These are phyloP conservation scores for Holothuria leucospilota DNA, from an alignment of 53 echinoderm and acorn worm genomes.

Conservation along the genomic window DNA sequence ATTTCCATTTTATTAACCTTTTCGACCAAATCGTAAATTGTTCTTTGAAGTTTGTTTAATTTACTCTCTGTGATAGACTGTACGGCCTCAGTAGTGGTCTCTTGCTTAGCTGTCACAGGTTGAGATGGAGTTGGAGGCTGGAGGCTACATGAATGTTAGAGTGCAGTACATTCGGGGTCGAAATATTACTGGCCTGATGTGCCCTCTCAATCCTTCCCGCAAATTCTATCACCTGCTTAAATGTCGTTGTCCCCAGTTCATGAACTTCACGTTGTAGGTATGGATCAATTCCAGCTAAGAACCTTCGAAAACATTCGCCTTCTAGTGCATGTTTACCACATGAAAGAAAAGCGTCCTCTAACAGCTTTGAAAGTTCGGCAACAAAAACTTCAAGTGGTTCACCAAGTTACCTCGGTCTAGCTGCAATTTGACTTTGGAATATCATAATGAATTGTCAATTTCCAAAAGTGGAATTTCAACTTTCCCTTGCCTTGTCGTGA, in stretches of 20 bases:
- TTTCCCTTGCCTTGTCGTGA: background rate
- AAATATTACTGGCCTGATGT: too few relatives aligned
- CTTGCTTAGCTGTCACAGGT: too few relatives aligned
- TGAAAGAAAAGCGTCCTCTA: background rate
- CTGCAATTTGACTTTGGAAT: background rate
- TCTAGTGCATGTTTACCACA: background rate
- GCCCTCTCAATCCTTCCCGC: too few relatives aligned
- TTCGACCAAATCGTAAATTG: too few relatives aligned
- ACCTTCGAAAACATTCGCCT: background rate
- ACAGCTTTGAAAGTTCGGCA: background rate
- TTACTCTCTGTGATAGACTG: too few relatives aligned
- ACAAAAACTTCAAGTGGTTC: conserved; percentile 3
- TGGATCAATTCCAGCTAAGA: background rate
- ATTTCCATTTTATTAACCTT: too few relatives aligned
- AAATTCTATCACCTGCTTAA: too few relatives aligned
- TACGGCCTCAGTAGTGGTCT: too few relatives aligned
- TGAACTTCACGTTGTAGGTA: background rate
- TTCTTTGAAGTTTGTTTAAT: too few relatives aligned
- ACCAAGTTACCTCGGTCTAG: background rate
- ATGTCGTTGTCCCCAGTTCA: background rate
- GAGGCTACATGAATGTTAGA: background rate
- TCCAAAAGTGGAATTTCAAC: background rate
- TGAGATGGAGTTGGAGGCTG: too few relatives aligned
- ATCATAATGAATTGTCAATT: background rate
- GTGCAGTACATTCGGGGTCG: too few relatives aligned